A percentile compares a stretch with the other conserved stretches of the same genome.
Conservation (phyloP, 2,113 vertebrate species). For the Turdus rufiventris region DNA sequence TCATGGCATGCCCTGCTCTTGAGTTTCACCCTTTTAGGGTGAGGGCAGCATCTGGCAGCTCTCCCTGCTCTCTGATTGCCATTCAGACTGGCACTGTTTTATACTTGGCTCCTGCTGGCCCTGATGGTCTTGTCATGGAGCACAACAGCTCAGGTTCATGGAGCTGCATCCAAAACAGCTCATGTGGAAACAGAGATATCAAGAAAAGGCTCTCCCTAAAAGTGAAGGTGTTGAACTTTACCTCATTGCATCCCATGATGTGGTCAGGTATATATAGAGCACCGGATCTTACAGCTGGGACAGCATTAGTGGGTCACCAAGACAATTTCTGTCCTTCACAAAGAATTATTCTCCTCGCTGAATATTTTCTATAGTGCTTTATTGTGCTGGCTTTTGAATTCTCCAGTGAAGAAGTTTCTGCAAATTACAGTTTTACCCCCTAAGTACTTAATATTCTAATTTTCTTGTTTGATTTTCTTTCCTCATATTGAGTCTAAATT, state of each 20-base stretch:
- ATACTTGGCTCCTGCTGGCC: neutral
- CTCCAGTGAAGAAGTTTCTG: neutral
- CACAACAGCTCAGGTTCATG: neutral
- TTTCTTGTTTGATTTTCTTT: neutral
- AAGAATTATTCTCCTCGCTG: neutral
- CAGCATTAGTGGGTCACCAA: neutral
- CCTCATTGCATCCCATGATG: neutral
- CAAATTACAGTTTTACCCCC: neutral
- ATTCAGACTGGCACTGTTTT: neutral
- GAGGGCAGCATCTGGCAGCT: neutral
- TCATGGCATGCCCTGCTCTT: neutral
- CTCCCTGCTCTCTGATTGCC: neutral
- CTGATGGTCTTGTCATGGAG: neutral
- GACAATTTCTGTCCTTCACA: neutral
- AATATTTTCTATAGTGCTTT: neutral
- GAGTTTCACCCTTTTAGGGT: neutral
- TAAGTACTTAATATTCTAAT: neutral
- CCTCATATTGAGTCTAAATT: neutral
- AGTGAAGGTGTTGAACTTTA: fast-evolving
- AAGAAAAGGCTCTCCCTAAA: neutral
- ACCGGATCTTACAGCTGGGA: neutral
- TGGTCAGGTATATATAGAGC: neutral
- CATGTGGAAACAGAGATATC: neutral
- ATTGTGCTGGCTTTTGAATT: neutral
- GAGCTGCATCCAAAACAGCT: neutral